Percentiles rank a stretch among this genome's conserved stretches.
phyloP scores from a whole-genome alignment of 2,113 vertebrate species.

The Atractosteus spatula region DNA sequence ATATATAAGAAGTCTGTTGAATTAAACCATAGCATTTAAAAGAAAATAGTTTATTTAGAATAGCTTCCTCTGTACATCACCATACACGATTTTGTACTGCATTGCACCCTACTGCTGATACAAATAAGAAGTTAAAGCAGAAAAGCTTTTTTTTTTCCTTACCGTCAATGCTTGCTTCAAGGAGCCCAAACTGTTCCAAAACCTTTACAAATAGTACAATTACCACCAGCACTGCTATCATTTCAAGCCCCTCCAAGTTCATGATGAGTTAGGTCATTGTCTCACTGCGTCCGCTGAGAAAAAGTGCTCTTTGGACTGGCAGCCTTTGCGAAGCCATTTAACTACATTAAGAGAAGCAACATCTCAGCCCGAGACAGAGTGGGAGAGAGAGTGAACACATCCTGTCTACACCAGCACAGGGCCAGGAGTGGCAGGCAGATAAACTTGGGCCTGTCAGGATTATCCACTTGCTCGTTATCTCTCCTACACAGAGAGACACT shows the following conservation, averaged over 20 bases:
- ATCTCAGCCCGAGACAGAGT: constrained; percentile 52
- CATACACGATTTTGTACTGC: too few species aligned
- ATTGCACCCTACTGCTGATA: too few species aligned
- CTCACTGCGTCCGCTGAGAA: constrained; percentile 60
- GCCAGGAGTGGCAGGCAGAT: constrained; percentile 51
- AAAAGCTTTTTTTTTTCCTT: constrained; percentile 54
- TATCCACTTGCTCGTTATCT: constrained; percentile 42
- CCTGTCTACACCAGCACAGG: constrained; percentile 41
- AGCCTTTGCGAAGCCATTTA: constrained; percentile 72
- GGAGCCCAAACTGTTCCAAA: constrained; percentile 94
- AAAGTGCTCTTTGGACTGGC: constrained; percentile 55
- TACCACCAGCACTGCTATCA: constrained; percentile 92
- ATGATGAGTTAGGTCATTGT: constrained; percentile 83
- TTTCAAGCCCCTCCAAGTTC: constrained; percentile 98
- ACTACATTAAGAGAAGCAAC: constrained; percentile 64
- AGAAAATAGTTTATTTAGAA: too few species aligned
- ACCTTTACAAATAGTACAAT: constrained; percentile 95
- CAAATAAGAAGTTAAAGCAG: too few species aligned
- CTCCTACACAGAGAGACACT: constrained; percentile 36
- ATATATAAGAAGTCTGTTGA: too few species aligned
- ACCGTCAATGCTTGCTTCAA: constrained; percentile 88
- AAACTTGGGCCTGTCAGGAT: constrained; percentile 44
- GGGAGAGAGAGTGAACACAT: constrained; percentile 46
- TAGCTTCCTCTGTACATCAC: too few species aligned
- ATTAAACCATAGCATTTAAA: too few species aligned